Evolutionary conservation across 1,140 invertebrate genomes (phyloP), one percentile per base, ranked within the genome.

Genomic region (Tachypleus tridentatus): DNA sequence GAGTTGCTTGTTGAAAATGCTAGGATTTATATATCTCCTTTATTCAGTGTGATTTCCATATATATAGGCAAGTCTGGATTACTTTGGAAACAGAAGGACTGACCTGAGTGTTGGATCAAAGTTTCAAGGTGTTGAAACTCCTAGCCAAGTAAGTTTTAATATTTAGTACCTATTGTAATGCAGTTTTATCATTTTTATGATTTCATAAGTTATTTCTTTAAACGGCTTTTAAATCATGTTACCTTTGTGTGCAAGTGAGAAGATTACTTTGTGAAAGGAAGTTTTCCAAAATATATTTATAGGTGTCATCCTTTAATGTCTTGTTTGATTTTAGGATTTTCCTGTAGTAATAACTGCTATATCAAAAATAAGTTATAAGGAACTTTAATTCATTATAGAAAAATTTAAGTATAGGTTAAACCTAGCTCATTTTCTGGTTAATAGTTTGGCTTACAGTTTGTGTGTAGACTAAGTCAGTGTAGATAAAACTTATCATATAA

Each of bases 121-220:
- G 61, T 83, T 81, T 70, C 82, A 83, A 73, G 82, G 82, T 49
- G 82, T 83, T 4, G 81, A 83, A 73, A 83, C 79, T 60, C 79
- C 79, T 4, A 79, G 77, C 67, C 78, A 80, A 73, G 76, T 78
- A 63, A 57, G 58, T 52, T 51, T 7, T 29, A n/a, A 48, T n/a
- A 10, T 63, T 3, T 58, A 47, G 54, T 8, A 6, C 48, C 50
- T 54, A 5, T 72, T 7, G 72, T 72, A 0, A 72, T 70, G 50
- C 72, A 73, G 68, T 51, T 70, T 53, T 3, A 7, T 54, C 72
- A 73, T 67, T 51, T 70, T 53, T 3, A 7, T 54, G 29, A 29
- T 0, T 29, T 54, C n/a, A 54, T 54, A 54, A 54, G n/a, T 8
- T 54, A 8, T 8, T 8, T 8, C n/a, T 54, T 8, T 54, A 54